Conservation (phyloP, 2,888 invertebrate species). For the Endomychus coccineus region DNA sequence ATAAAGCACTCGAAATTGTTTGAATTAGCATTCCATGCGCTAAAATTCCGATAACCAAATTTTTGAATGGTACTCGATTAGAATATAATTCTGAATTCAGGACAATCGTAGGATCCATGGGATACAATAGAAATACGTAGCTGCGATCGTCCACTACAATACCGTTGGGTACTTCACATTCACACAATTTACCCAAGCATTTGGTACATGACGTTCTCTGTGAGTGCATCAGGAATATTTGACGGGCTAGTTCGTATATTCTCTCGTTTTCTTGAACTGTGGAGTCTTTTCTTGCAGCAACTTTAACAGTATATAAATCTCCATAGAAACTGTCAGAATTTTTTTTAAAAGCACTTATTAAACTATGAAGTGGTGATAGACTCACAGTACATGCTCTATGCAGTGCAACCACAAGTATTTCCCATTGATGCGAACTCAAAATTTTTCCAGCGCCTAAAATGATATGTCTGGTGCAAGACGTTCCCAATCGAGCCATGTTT, state of each 20-base stretch:
- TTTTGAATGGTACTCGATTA: constrained; percentile 79
- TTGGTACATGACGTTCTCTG: constrained; percentile 38
- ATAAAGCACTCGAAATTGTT: constrained; percentile 77
- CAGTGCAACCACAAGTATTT: constrained; percentile 72
- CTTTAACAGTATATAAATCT: constrained; percentile 85
- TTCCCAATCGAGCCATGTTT: constrained; percentile 82
- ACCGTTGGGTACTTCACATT: constrained; percentile 42
- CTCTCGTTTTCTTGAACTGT: constrained; percentile 76
- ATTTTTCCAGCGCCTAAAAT: constrained; percentile 77
- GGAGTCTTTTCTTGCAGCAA: constrained; percentile 84
- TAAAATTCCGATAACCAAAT: constrained; percentile 78
- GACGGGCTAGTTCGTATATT: constrained; percentile 81
- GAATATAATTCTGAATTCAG: constrained; percentile 71
- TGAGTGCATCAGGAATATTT: constrained; percentile 63
- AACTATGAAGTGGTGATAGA: constrained; percentile 76
- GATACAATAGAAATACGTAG: constrained; percentile 81
- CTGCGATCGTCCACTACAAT: constrained; percentile 73
- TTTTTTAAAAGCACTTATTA: constrained; percentile 83
- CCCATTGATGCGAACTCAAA: constrained; percentile 78
- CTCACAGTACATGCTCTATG: constrained; percentile 81
- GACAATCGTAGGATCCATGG: constrained; percentile 62
- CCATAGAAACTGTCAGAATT: constrained; percentile 93
- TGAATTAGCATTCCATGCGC: constrained; percentile 91
- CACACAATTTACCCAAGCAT: constrained; percentile 39
- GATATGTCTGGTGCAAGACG: constrained; percentile 82